A percentile compares a stretch with the other conserved stretches of the same genome.
Evolutionary conservation across 2,888 invertebrate species (phyloP).

Genomic region (Nemurella pictetii): DNA sequence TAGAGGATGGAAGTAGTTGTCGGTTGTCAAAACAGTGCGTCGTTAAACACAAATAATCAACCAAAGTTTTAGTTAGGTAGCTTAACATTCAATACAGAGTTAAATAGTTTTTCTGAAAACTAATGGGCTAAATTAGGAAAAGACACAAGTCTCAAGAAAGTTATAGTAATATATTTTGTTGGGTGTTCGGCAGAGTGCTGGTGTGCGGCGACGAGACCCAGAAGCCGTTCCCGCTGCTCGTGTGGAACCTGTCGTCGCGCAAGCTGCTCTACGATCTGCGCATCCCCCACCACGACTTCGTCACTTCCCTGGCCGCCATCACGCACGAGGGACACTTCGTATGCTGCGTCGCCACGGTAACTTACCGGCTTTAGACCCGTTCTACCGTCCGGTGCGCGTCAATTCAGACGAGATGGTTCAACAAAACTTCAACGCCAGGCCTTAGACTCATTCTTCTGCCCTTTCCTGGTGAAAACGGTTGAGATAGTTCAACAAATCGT

Average conservation of each 20-base stretch:
- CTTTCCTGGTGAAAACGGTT: no score
- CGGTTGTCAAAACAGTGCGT: no score
- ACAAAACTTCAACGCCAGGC: no score
- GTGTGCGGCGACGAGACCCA: slow-evolving; percentile 92
- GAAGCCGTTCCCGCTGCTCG: slow-evolving; percentile 86
- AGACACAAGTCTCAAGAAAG: no score
- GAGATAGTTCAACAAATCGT: no score
- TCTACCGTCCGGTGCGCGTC: no score
- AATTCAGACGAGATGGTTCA: no score
- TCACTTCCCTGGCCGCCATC: slow-evolving; percentile 81
- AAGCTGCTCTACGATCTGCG: slow-evolving; percentile 84
- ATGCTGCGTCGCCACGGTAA: slow-evolving; percentile 57
- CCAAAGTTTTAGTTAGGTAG: not conserved
- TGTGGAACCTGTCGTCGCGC: slow-evolving; percentile 83
- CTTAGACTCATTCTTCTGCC: no score
- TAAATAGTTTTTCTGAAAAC: not conserved
- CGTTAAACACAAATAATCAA: no score
- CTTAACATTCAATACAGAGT: not conserved
- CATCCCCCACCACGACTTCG: slow-evolving; percentile 87
- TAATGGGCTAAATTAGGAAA: no score
- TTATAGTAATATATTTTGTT: slow-evolving; percentile 13
- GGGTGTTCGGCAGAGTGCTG: slow-evolving; percentile 63
- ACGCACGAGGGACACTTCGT: slow-evolving; percentile 75
- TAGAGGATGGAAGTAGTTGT: no score
- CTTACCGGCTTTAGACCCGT: no score